Evolutionary conservation across 1,140 invertebrate genomes (phyloP).

Genomic region (Drosophila seguyi): DNA sequence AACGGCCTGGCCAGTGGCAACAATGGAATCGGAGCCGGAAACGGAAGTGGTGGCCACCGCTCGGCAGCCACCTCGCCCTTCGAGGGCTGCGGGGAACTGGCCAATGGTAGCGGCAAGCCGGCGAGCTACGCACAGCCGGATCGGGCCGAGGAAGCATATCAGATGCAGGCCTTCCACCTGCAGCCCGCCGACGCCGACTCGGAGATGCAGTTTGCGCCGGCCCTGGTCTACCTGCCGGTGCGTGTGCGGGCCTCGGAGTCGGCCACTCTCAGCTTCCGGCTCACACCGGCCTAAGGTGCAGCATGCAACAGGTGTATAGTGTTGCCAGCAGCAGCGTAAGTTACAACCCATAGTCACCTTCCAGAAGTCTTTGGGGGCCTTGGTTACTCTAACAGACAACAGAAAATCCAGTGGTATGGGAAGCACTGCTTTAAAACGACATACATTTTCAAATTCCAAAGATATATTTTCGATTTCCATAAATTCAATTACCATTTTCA

Average conservation of each 20-base stretch:
- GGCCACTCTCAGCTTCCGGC: conserved; percentile 94
- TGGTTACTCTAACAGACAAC: background rate
- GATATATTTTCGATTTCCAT: background rate
- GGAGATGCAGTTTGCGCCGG: conserved; percentile 89
- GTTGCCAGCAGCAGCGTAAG: conserved; percentile 77
- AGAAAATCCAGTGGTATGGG: too few species aligned
- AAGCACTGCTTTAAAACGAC: background rate
- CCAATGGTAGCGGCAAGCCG: conserved; percentile 68
- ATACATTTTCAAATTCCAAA: background rate
- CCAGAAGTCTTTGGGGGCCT: background rate
- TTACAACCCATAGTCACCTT: conserved; percentile 45
- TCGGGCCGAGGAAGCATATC: conserved; percentile 62
- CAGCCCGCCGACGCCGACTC: conserved; percentile 55
- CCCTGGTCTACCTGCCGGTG: conserved; percentile 96
- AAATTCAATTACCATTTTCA: background rate
- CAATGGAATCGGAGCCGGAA: conserved; percentile 10
- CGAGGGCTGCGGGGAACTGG: conserved; percentile 60
- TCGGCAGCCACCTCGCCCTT: conserved; percentile 77
- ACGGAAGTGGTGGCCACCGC: conserved; percentile 36
- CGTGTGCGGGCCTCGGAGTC: conserved; percentile 90
- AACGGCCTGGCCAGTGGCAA: conserved; percentile 43
- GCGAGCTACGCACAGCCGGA: conserved; percentile 72
- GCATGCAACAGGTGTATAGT: conserved; percentile 54
- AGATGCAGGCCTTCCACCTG: conserved; percentile 85
- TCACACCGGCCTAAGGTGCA: conserved; percentile 92